Conservation (phyloP, 1,140 invertebrate species). For the Drosophila trapezifrons region DNA sequence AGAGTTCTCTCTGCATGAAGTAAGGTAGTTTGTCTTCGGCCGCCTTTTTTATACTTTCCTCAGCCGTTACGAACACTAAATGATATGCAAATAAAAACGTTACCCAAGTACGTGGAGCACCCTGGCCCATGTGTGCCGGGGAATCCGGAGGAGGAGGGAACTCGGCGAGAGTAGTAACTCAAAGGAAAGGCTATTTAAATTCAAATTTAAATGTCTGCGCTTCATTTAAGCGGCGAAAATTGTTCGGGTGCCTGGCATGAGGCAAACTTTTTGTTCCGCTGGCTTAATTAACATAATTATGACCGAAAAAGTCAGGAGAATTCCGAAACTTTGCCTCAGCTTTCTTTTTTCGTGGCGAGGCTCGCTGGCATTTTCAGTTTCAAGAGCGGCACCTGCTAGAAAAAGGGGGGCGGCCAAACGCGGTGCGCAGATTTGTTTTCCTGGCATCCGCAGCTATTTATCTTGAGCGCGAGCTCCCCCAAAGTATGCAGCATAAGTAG, state of each 20-base stretch:
- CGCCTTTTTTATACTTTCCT: slow-evolving; percentile 33
- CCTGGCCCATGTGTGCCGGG: slow-evolving; percentile 12
- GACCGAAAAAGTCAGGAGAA: slow-evolving; percentile 18
- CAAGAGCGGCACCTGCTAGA: slow-evolving; percentile 25
- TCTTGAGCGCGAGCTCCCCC: slow-evolving; percentile 63
- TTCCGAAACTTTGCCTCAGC: slow-evolving; percentile 31
- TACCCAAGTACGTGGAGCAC: slow-evolving; percentile 41
- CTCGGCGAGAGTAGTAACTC: background rate
- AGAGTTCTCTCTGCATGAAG: slow-evolving; percentile 29
- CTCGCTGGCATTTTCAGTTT: slow-evolving; percentile 31
- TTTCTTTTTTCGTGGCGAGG: slow-evolving; percentile 35
- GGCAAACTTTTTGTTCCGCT: slow-evolving; percentile 35
- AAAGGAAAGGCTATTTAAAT: slow-evolving; percentile 63
- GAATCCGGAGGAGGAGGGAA: background rate
- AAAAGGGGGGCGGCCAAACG: background rate
- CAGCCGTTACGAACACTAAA: slow-evolving; percentile 63
- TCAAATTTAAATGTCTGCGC: slow-evolving; percentile 76
- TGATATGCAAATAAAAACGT: slow-evolving; percentile 80
- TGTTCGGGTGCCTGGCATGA: slow-evolving; percentile 34
- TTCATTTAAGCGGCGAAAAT: slow-evolving; percentile 65
- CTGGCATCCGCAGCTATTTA: slow-evolving; percentile 70
- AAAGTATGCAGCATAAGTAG: slow-evolving; percentile 73
- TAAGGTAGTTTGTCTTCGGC: slow-evolving; percentile 65
- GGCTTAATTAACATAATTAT: slow-evolving; percentile 77
- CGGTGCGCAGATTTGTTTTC: slow-evolving; percentile 56